Conservation (phyloP, 2,797 vertebrate genomes). For the Lophotriccus pileatus region DNA sequence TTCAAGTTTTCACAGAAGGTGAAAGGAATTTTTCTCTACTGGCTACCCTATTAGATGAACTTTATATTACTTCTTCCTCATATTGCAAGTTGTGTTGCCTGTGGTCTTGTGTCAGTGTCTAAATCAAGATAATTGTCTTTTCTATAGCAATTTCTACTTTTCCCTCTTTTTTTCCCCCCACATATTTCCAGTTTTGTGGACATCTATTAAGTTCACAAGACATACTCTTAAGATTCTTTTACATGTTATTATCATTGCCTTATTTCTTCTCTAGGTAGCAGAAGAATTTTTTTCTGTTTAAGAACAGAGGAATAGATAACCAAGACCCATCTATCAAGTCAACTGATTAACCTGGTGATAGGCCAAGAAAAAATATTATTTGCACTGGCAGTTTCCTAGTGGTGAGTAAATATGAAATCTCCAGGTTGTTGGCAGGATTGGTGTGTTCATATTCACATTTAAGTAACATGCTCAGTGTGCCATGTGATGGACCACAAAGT, state of each 20-base stretch:
- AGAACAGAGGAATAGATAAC: neutral
- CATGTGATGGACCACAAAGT: fast-evolving
- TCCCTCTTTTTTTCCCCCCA: neutral
- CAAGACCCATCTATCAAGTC: neutral
- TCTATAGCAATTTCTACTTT: neutral
- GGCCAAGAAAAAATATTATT: neutral
- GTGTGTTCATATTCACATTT: neutral
- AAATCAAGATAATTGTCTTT: neutral
- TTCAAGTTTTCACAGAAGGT: neutral
- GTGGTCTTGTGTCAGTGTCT: neutral
- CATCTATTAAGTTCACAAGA: neutral
- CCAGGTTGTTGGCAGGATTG: neutral
- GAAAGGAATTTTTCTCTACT: neutral
- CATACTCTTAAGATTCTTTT: neutral
- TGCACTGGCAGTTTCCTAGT: neutral
- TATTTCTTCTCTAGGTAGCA: neutral
- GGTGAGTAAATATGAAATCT: neutral
- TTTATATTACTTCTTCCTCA: neutral
- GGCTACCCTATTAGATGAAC: neutral
- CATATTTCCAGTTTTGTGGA: neutral
- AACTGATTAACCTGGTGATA: neutral
- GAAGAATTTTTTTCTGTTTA: neutral
- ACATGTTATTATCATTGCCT: neutral
- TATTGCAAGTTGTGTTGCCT: neutral
- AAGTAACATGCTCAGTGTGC: neutral